Conservation (phyloP, 2,888 invertebrate species). For the Lydus trimaculatus region DNA sequence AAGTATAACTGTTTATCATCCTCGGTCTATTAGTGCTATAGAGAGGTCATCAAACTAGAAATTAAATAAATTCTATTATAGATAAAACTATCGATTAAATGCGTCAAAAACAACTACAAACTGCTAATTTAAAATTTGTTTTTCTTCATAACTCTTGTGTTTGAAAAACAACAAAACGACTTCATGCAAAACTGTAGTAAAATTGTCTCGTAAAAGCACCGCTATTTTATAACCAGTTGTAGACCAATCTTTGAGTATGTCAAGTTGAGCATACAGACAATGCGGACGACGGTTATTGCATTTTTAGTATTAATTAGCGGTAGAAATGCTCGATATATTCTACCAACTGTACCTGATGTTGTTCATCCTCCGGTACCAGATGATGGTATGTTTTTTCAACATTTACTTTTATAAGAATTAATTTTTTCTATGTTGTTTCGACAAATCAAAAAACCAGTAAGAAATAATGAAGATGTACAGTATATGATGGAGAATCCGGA, state of each 20-base stretch:
- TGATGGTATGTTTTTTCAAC: conserved; percentile 52
- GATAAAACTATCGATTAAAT: background rate
- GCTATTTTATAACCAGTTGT: conserved; percentile 18
- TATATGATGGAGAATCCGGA: conserved; percentile 59
- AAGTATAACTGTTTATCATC: conserved; percentile 20
- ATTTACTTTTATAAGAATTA: background rate
- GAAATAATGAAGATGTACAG: conserved; percentile 28
- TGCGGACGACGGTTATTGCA: conserved; percentile 15
- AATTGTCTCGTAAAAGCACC: conserved; percentile 19
- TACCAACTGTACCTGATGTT: conserved; percentile 60
- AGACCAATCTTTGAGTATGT: conserved; percentile 17
- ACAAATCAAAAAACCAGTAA: conserved; percentile 1
- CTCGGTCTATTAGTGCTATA: background rate
- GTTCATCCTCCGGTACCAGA: conserved; percentile 62
- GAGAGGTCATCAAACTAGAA: conserved; percentile 26
- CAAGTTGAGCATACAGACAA: conserved; percentile 15
- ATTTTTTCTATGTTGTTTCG: conserved; percentile 1
- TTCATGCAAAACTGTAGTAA: background rate
- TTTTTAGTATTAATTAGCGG: conserved; percentile 14
- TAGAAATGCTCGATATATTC: conserved; percentile 43
- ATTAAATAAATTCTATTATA: conserved; percentile 14
- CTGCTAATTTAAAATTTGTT: background rate
- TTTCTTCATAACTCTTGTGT: background rate
- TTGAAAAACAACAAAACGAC: background rate
- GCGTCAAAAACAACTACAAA: background rate